Conservation (phyloP, 2,797 vertebrate genomes). For the Sylvilagus floridanus region DNA sequence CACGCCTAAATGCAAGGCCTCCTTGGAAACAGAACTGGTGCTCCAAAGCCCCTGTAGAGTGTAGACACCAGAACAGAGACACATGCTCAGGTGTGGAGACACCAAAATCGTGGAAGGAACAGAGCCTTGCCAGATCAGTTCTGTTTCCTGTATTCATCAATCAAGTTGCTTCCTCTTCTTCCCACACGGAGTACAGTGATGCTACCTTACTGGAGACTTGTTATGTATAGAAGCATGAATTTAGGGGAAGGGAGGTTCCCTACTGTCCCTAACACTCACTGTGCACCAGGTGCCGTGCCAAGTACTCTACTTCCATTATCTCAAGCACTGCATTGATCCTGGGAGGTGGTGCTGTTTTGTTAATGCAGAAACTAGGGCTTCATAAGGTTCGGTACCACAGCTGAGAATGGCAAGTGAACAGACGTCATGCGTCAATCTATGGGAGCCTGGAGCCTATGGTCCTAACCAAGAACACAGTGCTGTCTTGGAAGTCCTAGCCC, state of each 20-base stretch:
- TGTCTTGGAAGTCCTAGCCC: not conserved
- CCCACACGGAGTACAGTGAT: fast-evolving
- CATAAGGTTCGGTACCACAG: not conserved
- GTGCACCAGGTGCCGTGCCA: too few relatives aligned
- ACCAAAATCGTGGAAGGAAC: not conserved
- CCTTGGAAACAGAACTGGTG: not conserved
- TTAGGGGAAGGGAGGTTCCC: not conserved
- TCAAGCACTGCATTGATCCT: not conserved
- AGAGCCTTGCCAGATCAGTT: too few relatives aligned
- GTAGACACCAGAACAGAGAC: not conserved
- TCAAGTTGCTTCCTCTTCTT: not conserved
- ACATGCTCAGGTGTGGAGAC: not conserved
- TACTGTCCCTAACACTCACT: not conserved
- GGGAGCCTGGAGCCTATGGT: not conserved
- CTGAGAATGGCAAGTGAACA: not conserved
- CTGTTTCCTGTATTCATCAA: fast-evolving
- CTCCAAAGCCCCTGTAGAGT: not conserved
- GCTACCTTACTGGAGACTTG: not conserved
- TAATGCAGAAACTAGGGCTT: not conserved
- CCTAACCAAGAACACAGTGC: not conserved
- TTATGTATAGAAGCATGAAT: not conserved
- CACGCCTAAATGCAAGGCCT: not conserved
- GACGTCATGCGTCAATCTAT: not conserved
- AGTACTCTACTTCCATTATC: not conserved
- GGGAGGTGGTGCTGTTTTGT: not conserved